phyloP scores from a whole-genome alignment of 2,888 invertebrate species.

The Eutolmus rufibarbis region DNA sequence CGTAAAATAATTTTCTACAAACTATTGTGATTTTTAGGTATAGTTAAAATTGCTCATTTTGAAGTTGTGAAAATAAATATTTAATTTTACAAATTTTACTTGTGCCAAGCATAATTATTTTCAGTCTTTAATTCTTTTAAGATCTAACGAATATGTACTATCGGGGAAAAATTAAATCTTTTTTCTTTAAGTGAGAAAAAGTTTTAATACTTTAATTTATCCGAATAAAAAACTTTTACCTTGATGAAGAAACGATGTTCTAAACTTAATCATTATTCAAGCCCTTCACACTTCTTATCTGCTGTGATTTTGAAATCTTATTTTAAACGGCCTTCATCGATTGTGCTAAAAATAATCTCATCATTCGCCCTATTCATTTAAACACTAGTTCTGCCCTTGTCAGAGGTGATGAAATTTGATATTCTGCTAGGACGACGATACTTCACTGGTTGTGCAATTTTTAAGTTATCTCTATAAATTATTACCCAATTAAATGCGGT shows the following conservation, averaged over 20 bases:
- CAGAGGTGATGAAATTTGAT: neutral
- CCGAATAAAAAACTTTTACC: no score
- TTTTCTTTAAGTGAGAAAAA: no score
- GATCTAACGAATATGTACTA: no score
- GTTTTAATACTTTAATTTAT: no score
- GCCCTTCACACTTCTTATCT: neutral
- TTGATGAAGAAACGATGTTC: neutral
- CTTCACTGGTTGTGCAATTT: neutral
- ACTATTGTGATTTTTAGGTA: no score
- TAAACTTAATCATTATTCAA: neutral
- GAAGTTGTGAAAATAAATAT: no score
- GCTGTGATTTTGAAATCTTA: neutral
- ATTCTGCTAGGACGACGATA: neutral
- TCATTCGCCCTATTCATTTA: neutral
- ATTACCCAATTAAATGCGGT: neutral
- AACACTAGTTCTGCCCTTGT: neutral
- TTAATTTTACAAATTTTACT: neutral
- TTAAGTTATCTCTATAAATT: neutral
- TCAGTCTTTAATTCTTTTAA: no score
- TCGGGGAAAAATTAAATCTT: no score
- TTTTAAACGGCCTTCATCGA: neutral
- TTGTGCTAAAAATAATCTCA: neutral
- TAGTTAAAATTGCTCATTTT: no score
- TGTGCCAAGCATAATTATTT: neutral
- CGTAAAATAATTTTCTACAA: no score